These are phyloP conservation scores for Smithornis capensis DNA, from an alignment of 2,113 vertebrate species.

Conservation along the genomic window DNA sequence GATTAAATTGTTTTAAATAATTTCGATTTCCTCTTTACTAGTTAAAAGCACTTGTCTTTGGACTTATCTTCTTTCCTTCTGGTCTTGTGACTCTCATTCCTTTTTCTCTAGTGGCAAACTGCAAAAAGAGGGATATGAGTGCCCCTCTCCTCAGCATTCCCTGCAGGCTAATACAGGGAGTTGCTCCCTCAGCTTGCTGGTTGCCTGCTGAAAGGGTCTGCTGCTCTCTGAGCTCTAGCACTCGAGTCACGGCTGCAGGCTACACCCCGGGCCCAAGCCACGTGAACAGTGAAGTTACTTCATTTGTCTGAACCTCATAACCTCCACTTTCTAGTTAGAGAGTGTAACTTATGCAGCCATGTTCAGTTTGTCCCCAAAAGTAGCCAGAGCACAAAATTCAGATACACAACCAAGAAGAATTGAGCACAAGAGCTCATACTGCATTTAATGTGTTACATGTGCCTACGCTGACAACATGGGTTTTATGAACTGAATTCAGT, in stretches of 20 bases:
- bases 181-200: background rate
- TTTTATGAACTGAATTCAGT: background rate
- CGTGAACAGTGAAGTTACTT: background rate
- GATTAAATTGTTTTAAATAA: background rate
- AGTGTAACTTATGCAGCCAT: background rate
- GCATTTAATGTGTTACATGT: background rate
- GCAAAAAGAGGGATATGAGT: background rate
- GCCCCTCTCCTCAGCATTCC: background rate
- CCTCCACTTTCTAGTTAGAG: background rate
- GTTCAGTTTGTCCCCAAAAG: background rate
- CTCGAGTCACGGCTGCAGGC: fast-evolving
- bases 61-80: background rate
- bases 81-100: background rate
- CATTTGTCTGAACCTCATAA: background rate
- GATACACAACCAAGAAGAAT: background rate
- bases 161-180: background rate
- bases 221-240: background rate
- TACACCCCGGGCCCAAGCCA: background rate
- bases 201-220: background rate
- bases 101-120: background rate
- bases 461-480: fast-evolving
- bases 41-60: background rate
- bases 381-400: background rate
- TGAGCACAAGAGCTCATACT: background rate
- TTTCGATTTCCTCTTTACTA: background rate